Base-by-base conservation (phyloP, 1,140 invertebrate genomes). In the Polypedilum pembai region DNA sequence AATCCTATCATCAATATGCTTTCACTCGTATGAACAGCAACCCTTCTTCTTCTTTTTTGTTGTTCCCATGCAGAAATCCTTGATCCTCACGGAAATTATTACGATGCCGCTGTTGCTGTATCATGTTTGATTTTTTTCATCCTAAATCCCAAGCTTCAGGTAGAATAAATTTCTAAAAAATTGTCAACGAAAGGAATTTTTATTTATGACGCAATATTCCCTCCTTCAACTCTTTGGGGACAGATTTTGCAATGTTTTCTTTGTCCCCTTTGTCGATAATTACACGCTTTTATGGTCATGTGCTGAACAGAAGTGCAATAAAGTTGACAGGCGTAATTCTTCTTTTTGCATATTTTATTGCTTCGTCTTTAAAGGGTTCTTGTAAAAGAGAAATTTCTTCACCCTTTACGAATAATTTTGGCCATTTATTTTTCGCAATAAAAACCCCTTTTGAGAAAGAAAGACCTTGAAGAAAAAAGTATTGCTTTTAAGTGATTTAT, bases 61-160 rank as follows among this genome's bases (percentile, higher is more conserved):
- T 69, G n/a, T 69, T 69, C 65, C 65, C 65, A 69, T 69, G 65
- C 65, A 69, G 20, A 69, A 69, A 18, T 69, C 17, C 20, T 69
- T 20, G 12, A 20, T 10, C 8, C 18, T 69, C 65, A 69, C 24
- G 65, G 65, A 69, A 69, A 69, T 56, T 56, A 56, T n/a, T 56
- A 12, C 4, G 12, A 56, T 56, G 45, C 45, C n/a, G 12, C 45
- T 56, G 12, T 56, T 56, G 45, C 12, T n/a, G 8, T 56, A 15
- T 56, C 45, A 56, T 12, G 45, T 56, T 56, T 56, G 15, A 56
- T n/a, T 12, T n/a, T 56, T 56, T 12, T 56, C 45, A 56, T 56
- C 45, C 12, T n/a, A 15, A 56, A 8, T 45, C 45, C 45, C 45
- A 1, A 2, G 8, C 8, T 45, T 8, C 8, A 15, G 8, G 41